Evolutionary conservation across 2,113 vertebrate species (phyloP), one percentile per base, ranked within the genome.

Genomic region (Asarcornis scutulata): DNA sequence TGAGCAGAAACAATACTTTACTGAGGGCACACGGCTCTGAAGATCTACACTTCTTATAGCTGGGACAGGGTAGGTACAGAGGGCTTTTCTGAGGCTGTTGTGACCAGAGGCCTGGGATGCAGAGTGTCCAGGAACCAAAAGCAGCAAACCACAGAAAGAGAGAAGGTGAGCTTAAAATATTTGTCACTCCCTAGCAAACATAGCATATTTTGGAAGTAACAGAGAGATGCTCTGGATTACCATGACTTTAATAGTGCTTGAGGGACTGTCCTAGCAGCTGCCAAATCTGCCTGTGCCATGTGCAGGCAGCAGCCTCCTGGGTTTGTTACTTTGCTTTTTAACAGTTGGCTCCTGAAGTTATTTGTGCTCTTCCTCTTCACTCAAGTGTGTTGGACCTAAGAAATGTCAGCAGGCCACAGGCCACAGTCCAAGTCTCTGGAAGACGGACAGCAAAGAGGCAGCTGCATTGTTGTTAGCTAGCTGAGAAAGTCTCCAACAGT

Each of bases 31-130:
- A 0, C 0, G 1, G 26, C n/a, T 88, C 79, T 73, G 16, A 73
- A 29, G 11, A 66, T 14, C 15, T 53, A 50, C 6, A 27, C 56
- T 78, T 77, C 38, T 7, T 66, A 50, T 58, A 58, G 29, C 0
- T 85, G 29, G 44, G 38, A 79, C n/a, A 68, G 8, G 5, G 23
- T 10, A 56, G 40, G 56, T 38, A 56, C 56, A 76, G 38, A 59
- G 14, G 32, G 31, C 9, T 92, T 56, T 92, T 44, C 36, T 11
- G 29, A 62, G 29, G 40, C 25, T 62, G 50, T 42, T 32, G 25
- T 40, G 42, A 18, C 22, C 6, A 0, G 15, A 78, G 4, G 25
- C 27, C 21, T 0, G 1, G 7, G 13, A 26, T 9, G 22, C 25
- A 68, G n/a, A 82, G 7, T 27, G 29, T 52, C 25, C 17, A 76